Percentiles rank a stretch among this genome's conserved stretches.
Conservation (phyloP, 2,888 invertebrate species). For the Anarsia innoxiella region DNA sequence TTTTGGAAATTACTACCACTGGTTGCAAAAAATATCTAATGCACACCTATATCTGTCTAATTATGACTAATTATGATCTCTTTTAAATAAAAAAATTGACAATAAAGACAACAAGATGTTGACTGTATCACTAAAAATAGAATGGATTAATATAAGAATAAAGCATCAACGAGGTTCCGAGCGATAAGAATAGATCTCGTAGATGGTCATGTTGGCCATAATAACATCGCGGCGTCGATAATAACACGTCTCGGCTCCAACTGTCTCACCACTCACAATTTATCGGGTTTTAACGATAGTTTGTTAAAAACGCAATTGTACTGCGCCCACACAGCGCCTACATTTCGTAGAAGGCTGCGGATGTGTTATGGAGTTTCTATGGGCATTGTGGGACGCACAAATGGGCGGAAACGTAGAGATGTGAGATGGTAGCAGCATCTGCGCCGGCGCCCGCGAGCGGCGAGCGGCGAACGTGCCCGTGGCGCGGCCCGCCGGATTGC, state of each 20-base stretch:
- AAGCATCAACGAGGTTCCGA: not conserved
- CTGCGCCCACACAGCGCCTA: slow-evolving; percentile 58
- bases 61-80: too few species aligned
- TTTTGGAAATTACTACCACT: too few species aligned
- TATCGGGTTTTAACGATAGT: slow-evolving; percentile 30
- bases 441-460: slow-evolving; percentile 50
- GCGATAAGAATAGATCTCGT: not conserved
- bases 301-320: slow-evolving; percentile 55
- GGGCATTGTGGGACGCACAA: slow-evolving; percentile 60
- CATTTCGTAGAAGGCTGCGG: slow-evolving; percentile 54
- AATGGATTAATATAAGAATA: not conserved
- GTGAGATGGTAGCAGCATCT: slow-evolving; percentile 36
- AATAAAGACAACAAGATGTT: too few species aligned
- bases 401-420: slow-evolving; percentile 55
- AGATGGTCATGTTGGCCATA: not conserved
- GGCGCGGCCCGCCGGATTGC: slow-evolving; percentile 22
- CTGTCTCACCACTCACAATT: slow-evolving; percentile 8
- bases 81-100: too few species aligned
- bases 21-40: too few species aligned
- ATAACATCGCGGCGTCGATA: not conserved
- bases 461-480: slow-evolving; percentile 26
- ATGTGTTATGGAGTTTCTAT: slow-evolving; percentile 29
- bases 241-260: not conserved
- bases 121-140: slow-evolving; percentile 6
- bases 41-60: too few species aligned